Evolutionary conservation across 2,888 invertebrate species (phyloP), one percentile per base, ranked within the genome.

Genomic region (Ariolimax columbianus): DNA sequence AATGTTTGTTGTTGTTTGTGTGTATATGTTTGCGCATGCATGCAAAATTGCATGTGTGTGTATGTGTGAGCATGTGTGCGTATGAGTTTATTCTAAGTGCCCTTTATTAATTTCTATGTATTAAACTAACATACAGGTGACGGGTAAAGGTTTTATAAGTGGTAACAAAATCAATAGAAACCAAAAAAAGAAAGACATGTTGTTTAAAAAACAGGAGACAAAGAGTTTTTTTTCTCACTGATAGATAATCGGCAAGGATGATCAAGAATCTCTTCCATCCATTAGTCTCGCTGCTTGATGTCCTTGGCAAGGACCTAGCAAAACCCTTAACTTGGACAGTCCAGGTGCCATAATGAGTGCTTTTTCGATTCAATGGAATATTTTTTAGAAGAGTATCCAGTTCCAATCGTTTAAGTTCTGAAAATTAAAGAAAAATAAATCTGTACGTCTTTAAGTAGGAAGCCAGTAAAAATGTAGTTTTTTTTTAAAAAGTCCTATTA

Each of bases 191-290:
- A n/a, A n/a, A n/a, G n/a, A n/a, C n/a, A n/a, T n/a, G n/a, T n/a
- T n/a, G n/a, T n/a, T n/a, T n/a, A n/a, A n/a, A n/a, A n/a, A n/a
- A n/a, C n/a, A n/a, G n/a, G n/a, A n/a, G n/a, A n/a, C n/a, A n/a
- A n/a, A n/a, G n/a, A n/a, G n/a, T n/a, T n/a, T n/a, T n/a, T n/a
- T 1, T 17, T 30, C 80, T 80, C 47, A 83, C 83, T 26, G 59
- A 38, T n/a, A 83, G 66, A 43, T 83, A 77, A 36, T 83, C 77
- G 26, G 77, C 40, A 77, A 83, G 75, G 47, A 83, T 77, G 30
- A 83, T 77, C 40, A 83, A 30, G 23, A 38, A 33, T 14, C 77
- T 14, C 36, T 83, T 43, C 55, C 59, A 77, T 17, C n/a, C n/a
- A 59, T 84, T 84, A 6, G 33, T 73, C n/a, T 79, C 73, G n/a